Evolutionary conservation across 2,888 invertebrate species (phyloP).

Genomic region (Agrilus mali): DNA sequence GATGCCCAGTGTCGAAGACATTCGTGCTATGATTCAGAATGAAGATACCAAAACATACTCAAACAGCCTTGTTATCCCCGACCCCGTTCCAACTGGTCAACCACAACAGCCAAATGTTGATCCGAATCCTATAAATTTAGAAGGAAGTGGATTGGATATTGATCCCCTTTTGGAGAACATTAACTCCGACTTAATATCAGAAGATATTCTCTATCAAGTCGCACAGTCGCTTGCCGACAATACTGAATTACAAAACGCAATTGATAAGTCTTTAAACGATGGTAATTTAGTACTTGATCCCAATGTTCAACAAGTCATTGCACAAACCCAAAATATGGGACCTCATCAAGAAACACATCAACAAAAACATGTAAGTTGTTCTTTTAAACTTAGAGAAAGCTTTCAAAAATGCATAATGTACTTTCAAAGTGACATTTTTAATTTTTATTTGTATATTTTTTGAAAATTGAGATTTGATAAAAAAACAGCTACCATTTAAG

Average conservation of each 20-base stretch:
- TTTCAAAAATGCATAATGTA: too few relatives aligned
- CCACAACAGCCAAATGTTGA: constrained; percentile 15
- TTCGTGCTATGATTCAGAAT: constrained; percentile 27
- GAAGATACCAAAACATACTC: constrained; percentile 27
- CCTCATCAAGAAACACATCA: too few relatives aligned
- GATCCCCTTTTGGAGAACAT: constrained; percentile 45
- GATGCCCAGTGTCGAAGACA: constrained; percentile 24
- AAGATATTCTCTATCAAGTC: constrained; percentile 61
- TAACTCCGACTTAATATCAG: constrained; percentile 54
- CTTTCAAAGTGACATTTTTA: too few relatives aligned
- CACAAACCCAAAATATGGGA: background rate
- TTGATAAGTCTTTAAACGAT: constrained; percentile 45
- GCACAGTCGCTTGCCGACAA: constrained; percentile 55
- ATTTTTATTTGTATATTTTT: too few relatives aligned
- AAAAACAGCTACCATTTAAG: too few relatives aligned
- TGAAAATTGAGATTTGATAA: too few relatives aligned
- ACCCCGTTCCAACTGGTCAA: constrained; percentile 6
- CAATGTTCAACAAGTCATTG: constrained; percentile 16
- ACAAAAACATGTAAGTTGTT: too few relatives aligned
- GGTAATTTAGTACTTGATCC: constrained; percentile 29
- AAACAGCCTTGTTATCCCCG: constrained; percentile 17
- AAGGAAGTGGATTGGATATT: constrained; percentile 43
- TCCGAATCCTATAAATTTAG: constrained; percentile 33
- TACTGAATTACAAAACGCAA: constrained; percentile 54
- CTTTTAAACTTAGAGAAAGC: too few relatives aligned